Base-by-base conservation (phyloP, 2,797 vertebrate species). In the Phataginus tetradactyla region DNA sequence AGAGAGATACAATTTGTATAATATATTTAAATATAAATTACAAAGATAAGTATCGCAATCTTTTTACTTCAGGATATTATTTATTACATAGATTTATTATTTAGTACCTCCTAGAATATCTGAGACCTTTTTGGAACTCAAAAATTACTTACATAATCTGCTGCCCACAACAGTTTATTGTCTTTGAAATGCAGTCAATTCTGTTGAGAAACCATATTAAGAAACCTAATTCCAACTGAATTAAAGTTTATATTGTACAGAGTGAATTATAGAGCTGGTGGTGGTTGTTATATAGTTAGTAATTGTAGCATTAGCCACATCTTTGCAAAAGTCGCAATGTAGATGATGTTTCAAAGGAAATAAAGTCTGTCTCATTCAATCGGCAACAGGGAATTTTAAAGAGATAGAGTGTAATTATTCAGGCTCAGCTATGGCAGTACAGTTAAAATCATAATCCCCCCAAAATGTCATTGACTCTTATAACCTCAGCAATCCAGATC, bases 371-470 rank as follows among this genome's bases (percentile, higher is more conserved):
- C 55, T 91, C 37, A 25, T 95, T 86, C 12, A 53, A 45, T 51
- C 64, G 84, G 49, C 17, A 95, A 87, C 49, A 66, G 37, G 34
- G 42, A 86, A 78, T 96, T 92, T 94, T 85, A 84, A 92, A 83
- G 72, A 84, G 45, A 64, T 5, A 93, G 69, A 89, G 77, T 79
- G 25, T 72, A 63, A 34, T 59, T 93, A 96, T n/a, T 87, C 39
- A 86, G 75, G 4, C 2, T 96, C 75, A 87, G 55, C 45, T 80
- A 27, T 71, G 53, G 34, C 27, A 68, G 23, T 39, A 87, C 21
- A 7, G 42, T 87, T 96, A 92, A 94, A 94, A 71, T 77, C 32
- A 39, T 57, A 71, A 72, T 79, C 25, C 23, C 15, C 5, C 3
- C 1, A 18, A 93, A 64, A 69, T 71, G 71, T 64, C 64, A 42